Base-by-base conservation (phyloP, 2,113 vertebrate genomes). In the Nothocercus nigrocapillus region DNA sequence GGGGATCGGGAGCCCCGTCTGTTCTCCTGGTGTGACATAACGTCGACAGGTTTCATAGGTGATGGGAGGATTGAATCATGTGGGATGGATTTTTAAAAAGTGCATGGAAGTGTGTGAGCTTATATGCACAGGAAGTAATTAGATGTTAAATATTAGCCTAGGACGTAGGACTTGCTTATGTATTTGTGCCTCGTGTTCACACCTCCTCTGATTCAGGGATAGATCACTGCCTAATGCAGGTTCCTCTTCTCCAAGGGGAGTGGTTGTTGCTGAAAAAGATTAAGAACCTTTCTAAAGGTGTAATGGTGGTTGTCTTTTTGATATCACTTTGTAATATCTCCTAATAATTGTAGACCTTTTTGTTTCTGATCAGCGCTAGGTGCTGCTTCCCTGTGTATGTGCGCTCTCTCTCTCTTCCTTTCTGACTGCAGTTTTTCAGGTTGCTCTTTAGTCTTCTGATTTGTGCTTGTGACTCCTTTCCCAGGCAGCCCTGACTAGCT, bases 401-500 rank as follows among this genome's bases (percentile, higher is more conserved):
- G 4, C 49, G 51, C 30, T 11, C 4, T 77, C 0, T 25, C 4
- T 49, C 3, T 79, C 28, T 80, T 73, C 70, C 27, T 63, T 85
- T 76, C 34, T 79, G 61, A 12, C 44, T 90, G 22, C 64, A 64
- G 32, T 68, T 93, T 86, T 79, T 28, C 47, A 62, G 28, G 56
- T 68, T 32, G 12, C 7, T 2, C 9, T 66, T n/a, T 11, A 40
- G 7, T 32, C 30, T 75, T 4, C 80, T 94, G 59, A 84, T 49
- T 9, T 64, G 11, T 61, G 3, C 70, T 20, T 83, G n/a, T 4
- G 2, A 54, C 44, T 91, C 22, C 38, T 91, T 91, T 72, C 56
- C 42, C 76, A 93, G 79, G 63, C 32, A 44, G n/a, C 25, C 66
- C 67, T 92, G 88, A 82, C 47, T 25, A 58, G n/a, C 30, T 90